These are phyloP conservation scores for Dryomyza anilis DNA, from an alignment of 2,888 invertebrate genomes.

Conservation along the genomic window DNA sequence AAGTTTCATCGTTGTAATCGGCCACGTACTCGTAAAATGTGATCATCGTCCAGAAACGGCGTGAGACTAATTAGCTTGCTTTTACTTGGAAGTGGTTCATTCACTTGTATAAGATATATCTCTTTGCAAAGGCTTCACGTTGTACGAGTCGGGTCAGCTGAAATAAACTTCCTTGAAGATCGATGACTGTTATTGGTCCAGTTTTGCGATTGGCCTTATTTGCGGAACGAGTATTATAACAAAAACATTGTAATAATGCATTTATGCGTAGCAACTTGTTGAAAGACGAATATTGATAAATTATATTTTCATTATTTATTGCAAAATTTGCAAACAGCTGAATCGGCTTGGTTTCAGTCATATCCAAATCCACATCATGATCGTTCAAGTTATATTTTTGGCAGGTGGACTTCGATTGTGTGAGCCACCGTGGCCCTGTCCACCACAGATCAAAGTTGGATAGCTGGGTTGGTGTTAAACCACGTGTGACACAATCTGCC, in stretches of 20 bases:
- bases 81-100: too few species aligned
- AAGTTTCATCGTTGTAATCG: background rate
- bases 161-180: background rate
- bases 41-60: too few species aligned
- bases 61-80: too few species aligned
- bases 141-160: too few species aligned
- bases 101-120: background rate
- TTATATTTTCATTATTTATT: too few species aligned
- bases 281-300: too few species aligned
- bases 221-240: background rate
- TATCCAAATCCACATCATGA: too few species aligned
- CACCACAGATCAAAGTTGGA: background rate
- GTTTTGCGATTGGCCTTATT: background rate
- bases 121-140: background rate
- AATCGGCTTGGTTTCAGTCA: too few species aligned
- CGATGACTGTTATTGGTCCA: background rate
- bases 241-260: background rate
- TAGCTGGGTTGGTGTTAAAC: background rate
- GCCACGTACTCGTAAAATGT: too few species aligned
- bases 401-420: background rate
- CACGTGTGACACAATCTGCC: constrained; percentile 13
- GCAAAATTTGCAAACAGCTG: too few species aligned
- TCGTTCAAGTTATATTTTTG: background rate
- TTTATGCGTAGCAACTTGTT: too few species aligned
- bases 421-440: background rate